phyloP scores from a whole-genome alignment of 2,888 invertebrate species.

The Drosophila mimica region DNA sequence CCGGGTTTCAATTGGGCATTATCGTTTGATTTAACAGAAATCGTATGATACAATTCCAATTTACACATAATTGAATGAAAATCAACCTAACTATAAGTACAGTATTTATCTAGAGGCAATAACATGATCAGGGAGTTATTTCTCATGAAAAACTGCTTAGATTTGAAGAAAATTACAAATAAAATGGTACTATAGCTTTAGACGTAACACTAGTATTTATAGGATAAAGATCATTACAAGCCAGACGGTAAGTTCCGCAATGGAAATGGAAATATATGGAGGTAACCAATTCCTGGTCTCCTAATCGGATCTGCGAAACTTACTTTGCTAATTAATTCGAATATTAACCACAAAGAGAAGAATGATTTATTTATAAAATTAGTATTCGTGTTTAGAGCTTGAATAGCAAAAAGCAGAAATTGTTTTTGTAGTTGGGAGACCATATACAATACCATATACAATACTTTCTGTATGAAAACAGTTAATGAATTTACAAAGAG shows the following conservation, averaged over 20 bases:
- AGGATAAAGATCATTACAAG: no score
- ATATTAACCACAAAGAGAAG: background rate
- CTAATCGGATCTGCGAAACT: background rate
- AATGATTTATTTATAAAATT: background rate
- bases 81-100: no score
- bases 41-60: background rate
- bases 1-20: background rate
- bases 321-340: background rate
- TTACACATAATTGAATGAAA: background rate
- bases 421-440: background rate
- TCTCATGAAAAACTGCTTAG: background rate
- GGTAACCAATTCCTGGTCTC: background rate
- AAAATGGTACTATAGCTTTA: no score
- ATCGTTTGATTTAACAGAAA: background rate
- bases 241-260: no score
- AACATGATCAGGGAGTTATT: no score
- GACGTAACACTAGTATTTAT: no score
- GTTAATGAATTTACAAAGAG: background rate
- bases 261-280: background rate
- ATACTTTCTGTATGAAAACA: background rate
- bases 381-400: background rate
- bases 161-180: no score
- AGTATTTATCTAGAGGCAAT: no score
- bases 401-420: background rate
- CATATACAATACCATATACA: no score